Evolutionary conservation across 2,797 vertebrate species (phyloP).

Genomic region (Labroides dimidiatus): DNA sequence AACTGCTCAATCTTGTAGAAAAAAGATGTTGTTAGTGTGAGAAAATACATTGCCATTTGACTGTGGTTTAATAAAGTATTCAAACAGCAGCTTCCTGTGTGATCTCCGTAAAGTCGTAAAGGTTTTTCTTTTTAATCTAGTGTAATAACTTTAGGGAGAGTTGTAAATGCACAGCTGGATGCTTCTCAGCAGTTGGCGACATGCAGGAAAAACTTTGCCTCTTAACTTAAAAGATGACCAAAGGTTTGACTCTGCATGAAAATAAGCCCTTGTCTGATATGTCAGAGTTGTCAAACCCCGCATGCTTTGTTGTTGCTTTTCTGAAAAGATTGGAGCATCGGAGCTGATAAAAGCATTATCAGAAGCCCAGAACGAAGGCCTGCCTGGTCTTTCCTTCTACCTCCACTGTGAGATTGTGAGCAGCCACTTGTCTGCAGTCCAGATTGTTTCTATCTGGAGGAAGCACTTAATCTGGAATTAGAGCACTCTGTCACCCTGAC

Average conservation of each 20-base stretch:
- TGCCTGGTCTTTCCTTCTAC: slow-evolving; percentile 19
- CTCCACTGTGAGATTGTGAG: slow-evolving; percentile 56
- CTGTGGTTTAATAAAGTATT: too few species aligned
- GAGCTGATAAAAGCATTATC: too few species aligned
- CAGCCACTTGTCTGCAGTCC: slow-evolving; percentile 52
- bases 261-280: slow-evolving; percentile 7
- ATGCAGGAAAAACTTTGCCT: background rate
- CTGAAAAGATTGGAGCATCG: slow-evolving; percentile 15
- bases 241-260: background rate
- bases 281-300: slow-evolving; percentile 1
- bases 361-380: slow-evolving; percentile 16
- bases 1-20: background rate
- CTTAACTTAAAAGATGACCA: background rate
- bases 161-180: background rate
- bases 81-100: too few species aligned
- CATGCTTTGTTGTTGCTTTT: slow-evolving; percentile 16
- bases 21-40: background rate
- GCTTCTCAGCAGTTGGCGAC: background rate
- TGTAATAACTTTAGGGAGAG: too few species aligned
- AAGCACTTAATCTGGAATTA: slow-evolving; percentile 50
- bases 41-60: too few species aligned
- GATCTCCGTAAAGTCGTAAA: too few species aligned
- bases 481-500: slow-evolving; percentile 38
- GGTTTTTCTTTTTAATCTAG: too few species aligned
- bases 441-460: slow-evolving; percentile 39